Evolutionary conservation across 2,113 vertebrate genomes (phyloP).

Genomic region (Spheniscus mendiculus): DNA sequence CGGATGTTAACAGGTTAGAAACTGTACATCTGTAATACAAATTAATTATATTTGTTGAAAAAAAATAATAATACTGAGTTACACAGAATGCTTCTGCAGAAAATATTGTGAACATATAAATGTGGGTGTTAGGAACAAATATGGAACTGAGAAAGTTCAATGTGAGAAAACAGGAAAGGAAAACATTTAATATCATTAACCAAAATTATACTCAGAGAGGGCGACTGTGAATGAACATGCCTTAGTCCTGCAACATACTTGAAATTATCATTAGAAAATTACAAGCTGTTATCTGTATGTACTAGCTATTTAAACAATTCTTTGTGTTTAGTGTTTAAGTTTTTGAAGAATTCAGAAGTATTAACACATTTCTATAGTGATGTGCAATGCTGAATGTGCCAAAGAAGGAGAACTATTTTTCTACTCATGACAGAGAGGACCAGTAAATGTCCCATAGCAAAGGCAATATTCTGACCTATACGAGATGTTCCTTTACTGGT

Average conservation of each 20-base stretch:
- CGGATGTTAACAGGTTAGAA: neutral
- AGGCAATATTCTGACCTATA: neutral
- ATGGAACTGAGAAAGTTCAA: neutral
- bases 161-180: neutral
- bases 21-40: neutral
- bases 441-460: neutral
- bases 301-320: neutral
- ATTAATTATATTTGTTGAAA: neutral
- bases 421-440: neutral
- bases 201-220: neutral
- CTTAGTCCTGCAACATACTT: neutral
- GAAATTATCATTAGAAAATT: neutral
- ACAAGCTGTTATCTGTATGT: no score
- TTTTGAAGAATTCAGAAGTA: neutral
- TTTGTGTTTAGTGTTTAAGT: neutral
- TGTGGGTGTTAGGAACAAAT: neutral
- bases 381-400: neutral
- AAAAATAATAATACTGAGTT: neutral
- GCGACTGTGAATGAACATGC: neutral
- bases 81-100: neutral
- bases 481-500: neutral
- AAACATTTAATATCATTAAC: neutral
- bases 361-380: neutral
- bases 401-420: neutral
- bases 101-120: neutral